A percentile compares a stretch with the other conserved stretches of the same genome.
Conservation (phyloP, 2,888 invertebrate genomes). For the Ectropis crepuscularia region DNA sequence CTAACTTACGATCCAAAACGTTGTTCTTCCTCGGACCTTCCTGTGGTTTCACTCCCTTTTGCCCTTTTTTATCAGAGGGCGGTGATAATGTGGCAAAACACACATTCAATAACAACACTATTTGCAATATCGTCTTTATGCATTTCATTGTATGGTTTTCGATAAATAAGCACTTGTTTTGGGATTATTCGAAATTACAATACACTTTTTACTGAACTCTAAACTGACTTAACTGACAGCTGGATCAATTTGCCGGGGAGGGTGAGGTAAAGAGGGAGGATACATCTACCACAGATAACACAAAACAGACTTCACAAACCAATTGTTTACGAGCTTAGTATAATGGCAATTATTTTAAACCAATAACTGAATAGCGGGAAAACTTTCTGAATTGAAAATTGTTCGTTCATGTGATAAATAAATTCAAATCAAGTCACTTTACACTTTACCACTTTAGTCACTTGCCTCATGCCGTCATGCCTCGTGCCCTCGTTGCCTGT, state of each 20-base stretch:
- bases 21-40: slow-evolving; percentile 86
- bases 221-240: no score
- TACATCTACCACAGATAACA: slow-evolving; percentile 15
- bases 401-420: not conserved
- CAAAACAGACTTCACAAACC: slow-evolving; percentile 1
- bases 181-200: slow-evolving; percentile 2
- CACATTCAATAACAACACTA: slow-evolving; percentile 66
- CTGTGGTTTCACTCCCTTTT: slow-evolving; percentile 76
- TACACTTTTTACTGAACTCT: slow-evolving; percentile 8
- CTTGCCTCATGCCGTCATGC: no score
- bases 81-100: slow-evolving; percentile 78
- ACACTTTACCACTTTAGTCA: no score
- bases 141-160: slow-evolving; percentile 62
- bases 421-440: slow-evolving; percentile 14
- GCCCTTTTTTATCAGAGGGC: slow-evolving; percentile 75
- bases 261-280: slow-evolving; percentile 35
- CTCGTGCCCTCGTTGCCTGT: no score
- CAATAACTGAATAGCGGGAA: slow-evolving; percentile 23
- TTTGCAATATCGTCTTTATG: slow-evolving; percentile 62
- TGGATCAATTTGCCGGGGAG: slow-evolving; percentile 21
- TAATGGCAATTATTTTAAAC: not conserved
- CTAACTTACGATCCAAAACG: slow-evolving; percentile 89
- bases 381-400: slow-evolving; percentile 10
- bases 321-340: slow-evolving; percentile 15
- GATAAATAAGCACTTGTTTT: not conserved